Conservation (phyloP, 64 coral and sea anemone species). For the Stichodactyla helianthus region DNA sequence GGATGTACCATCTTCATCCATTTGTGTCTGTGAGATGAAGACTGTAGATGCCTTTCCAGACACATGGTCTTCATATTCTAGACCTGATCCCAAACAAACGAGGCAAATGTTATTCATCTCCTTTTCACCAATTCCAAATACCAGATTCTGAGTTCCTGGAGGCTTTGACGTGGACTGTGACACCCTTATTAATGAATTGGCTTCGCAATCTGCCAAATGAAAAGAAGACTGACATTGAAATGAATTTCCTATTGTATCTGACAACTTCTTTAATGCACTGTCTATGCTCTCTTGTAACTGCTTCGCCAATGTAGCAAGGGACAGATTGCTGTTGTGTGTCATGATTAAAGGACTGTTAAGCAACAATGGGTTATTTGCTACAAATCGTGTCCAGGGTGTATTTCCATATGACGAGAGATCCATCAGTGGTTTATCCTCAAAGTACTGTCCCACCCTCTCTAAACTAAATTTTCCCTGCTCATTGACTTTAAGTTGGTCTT, state of each 20-base stretch:
- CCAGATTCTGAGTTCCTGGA: conserved; percentile 34
- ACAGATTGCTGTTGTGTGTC: conserved; percentile 36
- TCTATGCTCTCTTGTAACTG: conserved; percentile 46
- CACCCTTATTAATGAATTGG: conserved; percentile 3
- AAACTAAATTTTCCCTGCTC: conserved; percentile 86
- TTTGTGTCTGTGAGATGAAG: conserved; percentile 25
- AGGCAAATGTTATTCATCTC: conserved; percentile 32
- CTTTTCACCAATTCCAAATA: conserved; percentile 23
- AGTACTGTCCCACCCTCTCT: conserved; percentile 95
- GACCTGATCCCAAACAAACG: neutral
- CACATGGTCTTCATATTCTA: conserved; percentile 8
- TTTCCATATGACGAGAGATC: conserved; percentile 57
- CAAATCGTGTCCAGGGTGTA: conserved; percentile 63
- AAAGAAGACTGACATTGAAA: conserved; percentile 45
- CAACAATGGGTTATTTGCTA: conserved; percentile 57
- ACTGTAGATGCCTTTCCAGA: conserved; percentile 31
- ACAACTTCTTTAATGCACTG: conserved; percentile 49
- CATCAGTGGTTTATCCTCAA: conserved; percentile 74
- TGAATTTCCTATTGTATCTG: conserved; percentile 57
- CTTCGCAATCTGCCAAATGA: conserved; percentile 25
- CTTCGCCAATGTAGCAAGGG: conserved; percentile 44
- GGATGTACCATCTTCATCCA: conserved; percentile 8
- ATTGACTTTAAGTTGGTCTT: conserved; percentile 77
- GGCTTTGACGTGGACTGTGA: conserved; percentile 31
- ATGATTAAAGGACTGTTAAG: conserved; percentile 65